A percentile compares a stretch with the other conserved stretches of the same genome.
Conservation (phyloP, 2,797 vertebrate genomes). For the Diglossa cyanea region DNA sequence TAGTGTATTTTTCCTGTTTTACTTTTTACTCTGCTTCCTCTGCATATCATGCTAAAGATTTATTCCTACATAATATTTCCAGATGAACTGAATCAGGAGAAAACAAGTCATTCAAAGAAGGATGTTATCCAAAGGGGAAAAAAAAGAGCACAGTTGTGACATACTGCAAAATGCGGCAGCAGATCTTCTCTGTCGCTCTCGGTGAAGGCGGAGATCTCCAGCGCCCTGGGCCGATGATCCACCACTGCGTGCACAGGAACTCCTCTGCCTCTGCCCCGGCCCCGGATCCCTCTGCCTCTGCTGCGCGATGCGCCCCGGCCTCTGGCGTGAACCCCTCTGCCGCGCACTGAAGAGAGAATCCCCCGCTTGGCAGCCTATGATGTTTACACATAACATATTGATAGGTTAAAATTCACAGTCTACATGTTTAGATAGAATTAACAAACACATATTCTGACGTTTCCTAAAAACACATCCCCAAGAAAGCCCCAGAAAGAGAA, state of each 20-base stretch:
- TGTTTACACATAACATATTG: neutral
- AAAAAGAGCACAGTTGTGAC: constrained; percentile 30
- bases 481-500: neutral
- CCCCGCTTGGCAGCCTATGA: constrained; percentile 93
- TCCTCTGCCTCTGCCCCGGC: constrained; percentile 85
- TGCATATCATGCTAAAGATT: neutral
- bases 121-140: neutral
- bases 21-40: neutral
- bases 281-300: constrained; percentile 84
- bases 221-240: constrained; percentile 89
- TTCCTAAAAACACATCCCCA: neutral
- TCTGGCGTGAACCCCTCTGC: constrained; percentile 84
- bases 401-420: neutral
- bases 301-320: constrained; percentile 81
- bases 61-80: neutral
- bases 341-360: constrained; percentile 85
- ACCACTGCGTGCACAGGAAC: constrained; percentile 85
- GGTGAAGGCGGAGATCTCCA: constrained; percentile 89
- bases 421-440: neutral
- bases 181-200: constrained; percentile 89
- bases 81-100: neutral
- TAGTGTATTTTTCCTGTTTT: neutral
- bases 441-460: neutral
- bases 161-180: constrained; percentile 97
- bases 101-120: neutral